Evolutionary conservation across 2,113 vertebrate genomes (phyloP).

Genomic region (Mesocricetus auratus): DNA sequence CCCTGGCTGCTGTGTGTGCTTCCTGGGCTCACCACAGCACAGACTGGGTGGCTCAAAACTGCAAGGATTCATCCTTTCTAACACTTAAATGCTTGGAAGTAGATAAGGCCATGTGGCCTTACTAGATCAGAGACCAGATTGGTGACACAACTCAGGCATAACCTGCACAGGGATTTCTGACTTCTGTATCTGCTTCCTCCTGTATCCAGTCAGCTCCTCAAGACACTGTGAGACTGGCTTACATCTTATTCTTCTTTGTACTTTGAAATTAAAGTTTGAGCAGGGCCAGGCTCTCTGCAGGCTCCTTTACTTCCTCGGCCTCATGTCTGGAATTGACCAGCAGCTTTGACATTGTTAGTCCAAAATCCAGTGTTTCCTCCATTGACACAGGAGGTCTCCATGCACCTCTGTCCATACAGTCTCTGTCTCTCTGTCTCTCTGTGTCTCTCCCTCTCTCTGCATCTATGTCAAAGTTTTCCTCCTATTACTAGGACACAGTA

Average conservation of each 20-base stretch:
- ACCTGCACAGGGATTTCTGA: neutral
- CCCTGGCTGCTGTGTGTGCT: neutral
- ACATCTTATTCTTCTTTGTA: constrained; percentile 8
- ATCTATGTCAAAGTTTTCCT: neutral
- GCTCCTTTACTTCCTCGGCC: neutral
- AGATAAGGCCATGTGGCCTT: neutral
- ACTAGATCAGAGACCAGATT: neutral
- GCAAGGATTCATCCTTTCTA: neutral
- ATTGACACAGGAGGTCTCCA: neutral
- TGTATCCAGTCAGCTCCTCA: neutral
- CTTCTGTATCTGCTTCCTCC: neutral
- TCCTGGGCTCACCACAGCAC: neutral
- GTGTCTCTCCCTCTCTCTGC: no score
- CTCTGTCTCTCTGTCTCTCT: no score
- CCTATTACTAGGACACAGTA: no score
- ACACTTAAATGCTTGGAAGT: neutral
- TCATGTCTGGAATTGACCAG: neutral
- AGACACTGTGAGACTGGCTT: neutral
- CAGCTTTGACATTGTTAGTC: neutral
- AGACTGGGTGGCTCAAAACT: neutral
- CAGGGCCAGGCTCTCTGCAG: neutral
- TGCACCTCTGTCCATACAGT: neutral
- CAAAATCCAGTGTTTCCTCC: neutral
- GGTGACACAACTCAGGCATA: neutral
- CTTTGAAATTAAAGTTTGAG: neutral